Evolutionary conservation across 2,113 vertebrate species (phyloP), one percentile per base, ranked within the genome.

Genomic region (Ahaetulla prasina): DNA sequence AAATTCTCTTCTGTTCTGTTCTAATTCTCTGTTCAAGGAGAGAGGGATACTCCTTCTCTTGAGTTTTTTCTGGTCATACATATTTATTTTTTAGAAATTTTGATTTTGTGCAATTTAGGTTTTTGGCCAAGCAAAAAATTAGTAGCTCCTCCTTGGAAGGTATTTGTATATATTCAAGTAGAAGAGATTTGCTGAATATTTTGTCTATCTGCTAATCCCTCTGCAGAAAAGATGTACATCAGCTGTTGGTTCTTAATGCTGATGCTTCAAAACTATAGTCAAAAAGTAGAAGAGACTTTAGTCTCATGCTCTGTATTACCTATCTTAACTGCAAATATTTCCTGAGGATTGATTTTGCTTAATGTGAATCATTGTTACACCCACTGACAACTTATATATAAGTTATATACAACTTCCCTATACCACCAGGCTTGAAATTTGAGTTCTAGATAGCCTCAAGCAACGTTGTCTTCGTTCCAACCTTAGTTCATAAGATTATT

Each of bases 291-390:
- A n/a, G 18, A 74, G 49, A 39, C 22, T 74, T 3, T 63, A 18
- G n/a, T 85, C 54, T 85, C 35, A 4, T 43, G 35, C 22, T 68
- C 49, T 50, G 50, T 14, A 49, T 2, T 27, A 35, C 39, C 22
- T 94, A 92, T 47, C 68, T 90, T 23, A 89, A 93, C 39, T 54
- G 1, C 45, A 89, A 87, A n/a, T 50, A 57, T 93, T 92, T 96
- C n/a, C 39, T 3, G 1, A 53, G n/a, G 9, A 91, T 14, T 30
- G 8, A 1, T 93, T 94, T 30, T 43, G 8, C 43, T 80, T 80
- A 80, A 80, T 92, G 68, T 54, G 88, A 16, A 52, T 91, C 25
- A 55, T 1, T 84, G 54, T 60, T 90, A 47, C 8, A 86, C 47
- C 25, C 23, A 45, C 8, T 30, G 74, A 91, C 22, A 23, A 47